Percentiles rank a stretch among this genome's conserved stretches.
These are phyloP conservation scores for Coptotermes formosanus DNA, from an alignment of 1,140 invertebrate species.

Conservation along the genomic window DNA sequence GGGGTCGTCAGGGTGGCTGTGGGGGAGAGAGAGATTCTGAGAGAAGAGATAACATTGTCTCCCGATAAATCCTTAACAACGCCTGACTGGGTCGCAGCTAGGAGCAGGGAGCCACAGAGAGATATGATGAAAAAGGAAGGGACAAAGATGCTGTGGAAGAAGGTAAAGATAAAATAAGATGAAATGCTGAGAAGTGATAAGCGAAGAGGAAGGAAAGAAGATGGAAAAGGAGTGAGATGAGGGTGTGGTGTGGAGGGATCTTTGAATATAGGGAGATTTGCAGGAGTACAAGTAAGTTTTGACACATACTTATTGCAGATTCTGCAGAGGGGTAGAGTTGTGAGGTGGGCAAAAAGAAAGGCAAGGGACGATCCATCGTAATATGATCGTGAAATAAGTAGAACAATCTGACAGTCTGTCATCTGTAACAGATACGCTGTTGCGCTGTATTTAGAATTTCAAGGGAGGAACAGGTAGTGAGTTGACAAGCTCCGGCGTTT, in stretches of 20 bases:
- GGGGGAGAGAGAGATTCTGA: not conserved
- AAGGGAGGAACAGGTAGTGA: too few species aligned
- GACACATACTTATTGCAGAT: not conserved
- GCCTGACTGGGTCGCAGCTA: not conserved
- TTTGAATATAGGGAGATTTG: not conserved
- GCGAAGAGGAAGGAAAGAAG: not conserved
- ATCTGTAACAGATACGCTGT: too few species aligned
- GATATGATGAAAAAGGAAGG: not conserved
- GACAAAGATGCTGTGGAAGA: not conserved
- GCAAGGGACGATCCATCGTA: too few species aligned
- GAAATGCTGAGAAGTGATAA: not conserved
- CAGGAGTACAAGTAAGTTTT: not conserved
- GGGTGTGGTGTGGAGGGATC: not conserved
- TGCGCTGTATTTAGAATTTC: too few species aligned
- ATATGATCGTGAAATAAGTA: too few species aligned
- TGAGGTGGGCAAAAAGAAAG: not conserved
- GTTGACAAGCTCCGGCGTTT: too few species aligned
- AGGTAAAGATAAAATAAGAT: not conserved
- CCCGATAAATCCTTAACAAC: slow-evolving; percentile 6
- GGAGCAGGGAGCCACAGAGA: too few species aligned
- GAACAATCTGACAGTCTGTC: too few species aligned
- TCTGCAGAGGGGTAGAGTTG: not conserved
- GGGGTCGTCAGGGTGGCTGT: too few species aligned
- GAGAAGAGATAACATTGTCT: not conserved
- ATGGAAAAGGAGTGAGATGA: too few species aligned